Conservation (phyloP, 2,888 invertebrate genomes). For the Xanthostigma xanthostigma region DNA sequence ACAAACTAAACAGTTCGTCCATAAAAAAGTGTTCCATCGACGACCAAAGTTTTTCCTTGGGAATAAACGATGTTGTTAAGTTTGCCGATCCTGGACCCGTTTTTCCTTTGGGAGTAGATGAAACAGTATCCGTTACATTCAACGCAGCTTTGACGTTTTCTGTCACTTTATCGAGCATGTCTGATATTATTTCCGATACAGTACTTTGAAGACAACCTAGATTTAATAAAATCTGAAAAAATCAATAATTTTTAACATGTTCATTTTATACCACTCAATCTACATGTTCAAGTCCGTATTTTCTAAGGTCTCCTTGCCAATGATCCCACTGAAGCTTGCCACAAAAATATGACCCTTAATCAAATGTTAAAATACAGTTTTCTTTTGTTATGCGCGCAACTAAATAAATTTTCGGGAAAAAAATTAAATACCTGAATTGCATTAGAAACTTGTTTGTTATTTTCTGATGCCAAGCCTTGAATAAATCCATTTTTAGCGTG, state of each 20-base stretch:
- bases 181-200: conserved; percentile 31
- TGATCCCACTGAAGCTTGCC: too few species aligned
- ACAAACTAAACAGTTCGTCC: conserved; percentile 53
- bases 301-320: too few species aligned
- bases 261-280: too few species aligned
- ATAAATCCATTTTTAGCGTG: conserved; percentile 67
- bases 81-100: conserved; percentile 41
- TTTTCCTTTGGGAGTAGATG: conserved; percentile 18
- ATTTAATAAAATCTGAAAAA: background rate
- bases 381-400: background rate
- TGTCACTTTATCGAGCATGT: conserved; percentile 34
- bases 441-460: conserved; percentile 46
- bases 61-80: conserved; percentile 27
- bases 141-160: conserved; percentile 36
- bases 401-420: background rate
- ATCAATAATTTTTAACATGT: too few species aligned
- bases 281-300: too few species aligned
- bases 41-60: conserved; percentile 65
- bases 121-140: conserved; percentile 24
- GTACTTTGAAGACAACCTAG: background rate
- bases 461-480: conserved; percentile 62
- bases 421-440: conserved; percentile 40
- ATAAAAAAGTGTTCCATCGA: conserved; percentile 78
- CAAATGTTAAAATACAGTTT: too few species aligned
- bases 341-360: too few species aligned